These are phyloP conservation scores for Prorops nasuta DNA, from an alignment of 1,140 invertebrate species.

Conservation along the genomic window DNA sequence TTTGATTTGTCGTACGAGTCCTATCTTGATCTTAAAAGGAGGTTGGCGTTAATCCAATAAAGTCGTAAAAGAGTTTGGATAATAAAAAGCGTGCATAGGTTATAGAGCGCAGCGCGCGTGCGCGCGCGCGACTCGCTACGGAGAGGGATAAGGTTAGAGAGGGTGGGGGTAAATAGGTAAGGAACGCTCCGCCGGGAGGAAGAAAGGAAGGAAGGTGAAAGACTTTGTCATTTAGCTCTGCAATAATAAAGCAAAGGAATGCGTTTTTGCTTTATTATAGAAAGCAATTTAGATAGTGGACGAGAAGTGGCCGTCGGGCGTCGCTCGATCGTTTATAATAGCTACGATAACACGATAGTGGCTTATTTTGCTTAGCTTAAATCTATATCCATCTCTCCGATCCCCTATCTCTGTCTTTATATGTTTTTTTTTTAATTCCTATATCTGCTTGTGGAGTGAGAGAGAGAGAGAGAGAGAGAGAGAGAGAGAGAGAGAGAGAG, in stretches of 20 bases:
- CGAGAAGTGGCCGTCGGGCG: conserved; percentile 4
- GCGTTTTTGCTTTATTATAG: conserved; percentile 36
- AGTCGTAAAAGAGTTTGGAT: no score
- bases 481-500: background rate
- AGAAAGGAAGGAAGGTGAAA: background rate
- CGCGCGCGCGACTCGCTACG: no score
- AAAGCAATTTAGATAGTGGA: conserved; percentile 36
- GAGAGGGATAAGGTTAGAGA: background rate
- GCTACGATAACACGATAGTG: conserved; percentile 25
- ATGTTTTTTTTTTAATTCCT: background rate
- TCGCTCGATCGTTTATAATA: conserved; percentile 30
- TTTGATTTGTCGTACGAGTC: no score
- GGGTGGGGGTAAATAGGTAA: background rate
- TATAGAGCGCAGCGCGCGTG: no score
- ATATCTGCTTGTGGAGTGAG: background rate
- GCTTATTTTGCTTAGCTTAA: conserved; percentile 15
- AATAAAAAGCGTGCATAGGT: no score
- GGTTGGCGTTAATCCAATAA: no score
- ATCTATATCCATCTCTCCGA: conserved; percentile 2
- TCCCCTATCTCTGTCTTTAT: conserved; percentile 5
- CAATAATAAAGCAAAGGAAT: conserved; percentile 32
- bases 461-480: background rate
- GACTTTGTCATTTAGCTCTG: conserved; percentile 15
- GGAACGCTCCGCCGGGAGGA: background rate
- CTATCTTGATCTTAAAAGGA: no score